These are phyloP conservation scores for Sesamia nonagrioides DNA, from an alignment of 1,140 invertebrate genomes.

Conservation along the genomic window DNA sequence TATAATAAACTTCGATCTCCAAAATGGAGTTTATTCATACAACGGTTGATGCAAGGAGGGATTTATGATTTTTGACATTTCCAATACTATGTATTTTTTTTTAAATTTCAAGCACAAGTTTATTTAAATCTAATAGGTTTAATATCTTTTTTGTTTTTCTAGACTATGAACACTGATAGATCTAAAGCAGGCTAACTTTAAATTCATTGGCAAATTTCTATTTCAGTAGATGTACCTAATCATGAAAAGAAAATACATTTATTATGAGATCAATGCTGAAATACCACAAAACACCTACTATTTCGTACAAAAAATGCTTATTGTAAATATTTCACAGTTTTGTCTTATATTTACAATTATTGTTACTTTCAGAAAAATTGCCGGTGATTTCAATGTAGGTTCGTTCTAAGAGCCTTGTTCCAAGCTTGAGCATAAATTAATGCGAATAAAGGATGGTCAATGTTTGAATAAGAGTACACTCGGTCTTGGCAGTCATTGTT, in stretches of 20 bases:
- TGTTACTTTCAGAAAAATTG: too few relatives aligned
- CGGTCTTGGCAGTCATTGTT: not conserved
- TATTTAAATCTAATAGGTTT: not conserved
- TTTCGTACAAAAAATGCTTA: too few relatives aligned
- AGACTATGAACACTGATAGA: not conserved
- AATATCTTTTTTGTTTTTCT: not conserved
- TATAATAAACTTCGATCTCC: conserved; percentile 54
- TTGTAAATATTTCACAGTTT: too few relatives aligned
- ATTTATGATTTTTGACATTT: not conserved
- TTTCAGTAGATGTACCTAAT: too few relatives aligned
- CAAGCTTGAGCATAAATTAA: not conserved
- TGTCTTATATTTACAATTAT: too few relatives aligned
- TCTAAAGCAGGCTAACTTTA: not conserved
- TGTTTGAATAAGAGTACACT: not conserved
- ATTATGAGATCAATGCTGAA: too few relatives aligned
- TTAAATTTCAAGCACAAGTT: conserved; percentile 14
- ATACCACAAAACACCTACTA: too few relatives aligned
- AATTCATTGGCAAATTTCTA: not conserved
- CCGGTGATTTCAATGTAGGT: not conserved
- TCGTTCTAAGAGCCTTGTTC: not conserved
- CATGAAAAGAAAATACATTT: too few relatives aligned
- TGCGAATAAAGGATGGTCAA: not conserved
- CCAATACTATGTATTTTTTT: not conserved
- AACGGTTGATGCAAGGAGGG: conserved; percentile 48
- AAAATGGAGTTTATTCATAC: conserved; percentile 55